Conservation (phyloP, 1,140 invertebrate species). For the Bombus superbus region DNA sequence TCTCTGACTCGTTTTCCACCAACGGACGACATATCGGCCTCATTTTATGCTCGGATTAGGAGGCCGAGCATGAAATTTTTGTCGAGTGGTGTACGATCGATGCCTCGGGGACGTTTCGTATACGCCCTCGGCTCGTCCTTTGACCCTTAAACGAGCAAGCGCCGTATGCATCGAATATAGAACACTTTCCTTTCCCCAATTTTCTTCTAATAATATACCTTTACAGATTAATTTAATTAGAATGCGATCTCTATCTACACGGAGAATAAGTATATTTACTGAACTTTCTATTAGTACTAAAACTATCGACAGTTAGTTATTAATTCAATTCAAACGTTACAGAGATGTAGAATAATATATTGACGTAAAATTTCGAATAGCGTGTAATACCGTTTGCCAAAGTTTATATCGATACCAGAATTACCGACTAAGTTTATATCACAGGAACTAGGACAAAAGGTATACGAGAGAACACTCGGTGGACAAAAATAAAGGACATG, state of each 20-base stretch:
- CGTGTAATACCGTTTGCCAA: background rate
- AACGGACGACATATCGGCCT: background rate
- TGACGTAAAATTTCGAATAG: background rate
- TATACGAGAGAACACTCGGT: too few species aligned
- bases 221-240: background rate
- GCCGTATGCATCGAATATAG: constrained; percentile 46
- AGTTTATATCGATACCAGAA: too few species aligned
- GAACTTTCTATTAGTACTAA: background rate
- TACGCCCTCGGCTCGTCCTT: constrained; percentile 68
- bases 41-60: constrained; percentile 10
- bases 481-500: too few species aligned
- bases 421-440: too few species aligned
- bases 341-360: background rate
- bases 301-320: background rate
- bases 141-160: constrained; percentile 70
- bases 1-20: background rate
- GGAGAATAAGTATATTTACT: background rate
- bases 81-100: constrained; percentile 59
- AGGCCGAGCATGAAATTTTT: constrained; percentile 56
- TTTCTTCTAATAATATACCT: background rate
- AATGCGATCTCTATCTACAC: too few species aligned
- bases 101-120: constrained; percentile 64
- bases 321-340: background rate
- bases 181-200: background rate
- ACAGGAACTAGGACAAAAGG: too few species aligned